Base-by-base conservation (phyloP, 1,140 invertebrate species). In the Drosophila subpulchrella region DNA sequence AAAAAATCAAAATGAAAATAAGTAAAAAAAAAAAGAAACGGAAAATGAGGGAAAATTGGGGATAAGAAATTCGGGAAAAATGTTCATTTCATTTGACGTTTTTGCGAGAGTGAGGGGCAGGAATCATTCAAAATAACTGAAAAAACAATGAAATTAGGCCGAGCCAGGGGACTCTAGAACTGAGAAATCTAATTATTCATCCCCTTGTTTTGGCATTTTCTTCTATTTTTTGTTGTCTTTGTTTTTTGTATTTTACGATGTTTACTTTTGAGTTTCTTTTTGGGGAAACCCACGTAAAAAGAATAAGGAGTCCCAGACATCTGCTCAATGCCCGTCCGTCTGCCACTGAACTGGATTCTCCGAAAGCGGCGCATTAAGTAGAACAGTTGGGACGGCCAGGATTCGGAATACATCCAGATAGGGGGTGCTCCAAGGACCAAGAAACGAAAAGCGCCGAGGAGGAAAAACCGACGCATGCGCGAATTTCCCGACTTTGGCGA, bases 121-220 rank as follows among this genome's bases (percentile, higher is more conserved):
- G 50, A 88, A 89, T 89, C 84, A 88, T 89, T 81, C 80, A 76
- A 84, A 67, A 89, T 89, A 75, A 89, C 80, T 89, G 84, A 74
- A 89, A 89, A 89, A 89, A 89, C 84, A 89, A 89, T 89, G 84
- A 89, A 89, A 89, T 89, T 89, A 89, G 84, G 79, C 83, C 83
- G 84, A 68, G 60, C 74, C 46, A 41, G 58, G 59, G 46, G 46
- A 30, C 36, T 47, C 30, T 36, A 12, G 42, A 34, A 66, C 84
- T 89, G 84, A 89, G 90, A 86, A 91, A 91, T 91, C 90, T 91
- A 91, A 91, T 91, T 91, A 91, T 91, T 90, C 90, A 91, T 91
- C 77, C 75, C 81, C 79, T 84, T 91, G 89, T 81, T 70, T 32
- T 48, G 55, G 51, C 58, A 60, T 61, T 73, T 44, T 62, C 47